These are phyloP conservation scores for Limnodromus scolopaceus DNA, from an alignment of 2,797 vertebrate genomes.

Conservation along the genomic window DNA sequence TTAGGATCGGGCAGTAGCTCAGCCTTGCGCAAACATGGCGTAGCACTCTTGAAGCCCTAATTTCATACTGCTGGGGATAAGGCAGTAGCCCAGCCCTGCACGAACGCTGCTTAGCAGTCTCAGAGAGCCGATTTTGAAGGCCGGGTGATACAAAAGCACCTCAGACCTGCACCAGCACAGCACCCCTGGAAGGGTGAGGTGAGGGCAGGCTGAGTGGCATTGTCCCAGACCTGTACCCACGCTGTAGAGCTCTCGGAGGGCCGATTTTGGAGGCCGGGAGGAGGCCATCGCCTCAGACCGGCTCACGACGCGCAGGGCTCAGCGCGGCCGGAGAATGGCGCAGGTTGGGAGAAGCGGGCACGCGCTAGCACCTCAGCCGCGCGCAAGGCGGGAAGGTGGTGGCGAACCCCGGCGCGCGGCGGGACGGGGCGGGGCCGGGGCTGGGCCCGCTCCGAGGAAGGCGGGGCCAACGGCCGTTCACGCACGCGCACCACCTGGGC, in stretches of 20 bases:
- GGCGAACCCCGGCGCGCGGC: accelerated
- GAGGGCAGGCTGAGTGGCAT: accelerated
- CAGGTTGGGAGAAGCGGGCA: too few species aligned
- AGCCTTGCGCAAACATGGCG: accelerated
- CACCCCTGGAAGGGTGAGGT: accelerated
- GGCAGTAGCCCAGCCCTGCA: not conserved
- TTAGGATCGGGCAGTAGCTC: accelerated
- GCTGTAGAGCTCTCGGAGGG: accelerated
- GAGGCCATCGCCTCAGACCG: accelerated
- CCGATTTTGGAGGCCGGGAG: accelerated
- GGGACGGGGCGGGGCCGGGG: not conserved
- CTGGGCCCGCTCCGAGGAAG: not conserved
- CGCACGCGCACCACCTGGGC: not conserved
- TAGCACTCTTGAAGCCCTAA: accelerated
- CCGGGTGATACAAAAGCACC: accelerated
- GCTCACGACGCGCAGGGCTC: accelerated
- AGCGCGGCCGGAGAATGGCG: accelerated
- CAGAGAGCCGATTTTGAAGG: not conserved
- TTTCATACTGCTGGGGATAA: accelerated
- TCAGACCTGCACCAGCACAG: accelerated
- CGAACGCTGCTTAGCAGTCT: accelerated
- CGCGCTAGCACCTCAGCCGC: not conserved
- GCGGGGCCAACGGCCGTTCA: not conserved
- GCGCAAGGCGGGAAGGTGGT: not conserved
- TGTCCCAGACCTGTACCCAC: not conserved